Evolutionary conservation across 2,113 vertebrate species (phyloP).

Genomic region (Cnemophilus loriae): DNA sequence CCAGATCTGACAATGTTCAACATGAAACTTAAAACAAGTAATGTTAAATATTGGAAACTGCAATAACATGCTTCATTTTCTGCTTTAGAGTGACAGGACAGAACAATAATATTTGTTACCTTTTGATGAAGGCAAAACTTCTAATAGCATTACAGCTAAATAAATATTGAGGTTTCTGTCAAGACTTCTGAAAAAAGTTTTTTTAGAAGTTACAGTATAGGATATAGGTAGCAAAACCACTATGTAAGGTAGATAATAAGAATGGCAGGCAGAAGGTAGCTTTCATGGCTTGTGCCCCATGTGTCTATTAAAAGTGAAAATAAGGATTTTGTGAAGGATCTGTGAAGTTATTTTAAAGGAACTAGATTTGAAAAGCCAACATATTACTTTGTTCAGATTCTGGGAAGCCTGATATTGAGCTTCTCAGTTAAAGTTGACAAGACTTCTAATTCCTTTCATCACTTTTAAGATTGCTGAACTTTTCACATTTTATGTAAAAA

Average conservation of each 20-base stretch:
- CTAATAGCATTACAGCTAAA: neutral
- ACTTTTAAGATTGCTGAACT: neutral
- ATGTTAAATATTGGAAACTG: neutral
- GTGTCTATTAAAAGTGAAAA: neutral
- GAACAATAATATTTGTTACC: neutral
- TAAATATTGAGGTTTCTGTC: neutral
- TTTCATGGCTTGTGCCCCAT: neutral
- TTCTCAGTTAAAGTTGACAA: neutral
- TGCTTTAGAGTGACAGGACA: neutral
- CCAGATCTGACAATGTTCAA: neutral
- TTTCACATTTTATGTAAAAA: neutral
- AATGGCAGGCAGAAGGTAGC: neutral
- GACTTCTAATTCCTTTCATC: neutral
- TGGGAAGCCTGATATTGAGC: neutral
- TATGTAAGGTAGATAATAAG: neutral
- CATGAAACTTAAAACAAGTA: neutral
- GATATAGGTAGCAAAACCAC: neutral
- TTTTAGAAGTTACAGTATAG: neutral
- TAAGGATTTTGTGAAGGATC: neutral
- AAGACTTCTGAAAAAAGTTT: neutral
- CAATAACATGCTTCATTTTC: neutral
- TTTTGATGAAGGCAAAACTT: neutral
- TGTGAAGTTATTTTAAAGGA: neutral
- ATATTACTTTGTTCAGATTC: neutral
- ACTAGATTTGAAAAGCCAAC: neutral